These are phyloP conservation scores for Mimas tiliae DNA, from an alignment of 2,888 invertebrate species.

Conservation along the genomic window DNA sequence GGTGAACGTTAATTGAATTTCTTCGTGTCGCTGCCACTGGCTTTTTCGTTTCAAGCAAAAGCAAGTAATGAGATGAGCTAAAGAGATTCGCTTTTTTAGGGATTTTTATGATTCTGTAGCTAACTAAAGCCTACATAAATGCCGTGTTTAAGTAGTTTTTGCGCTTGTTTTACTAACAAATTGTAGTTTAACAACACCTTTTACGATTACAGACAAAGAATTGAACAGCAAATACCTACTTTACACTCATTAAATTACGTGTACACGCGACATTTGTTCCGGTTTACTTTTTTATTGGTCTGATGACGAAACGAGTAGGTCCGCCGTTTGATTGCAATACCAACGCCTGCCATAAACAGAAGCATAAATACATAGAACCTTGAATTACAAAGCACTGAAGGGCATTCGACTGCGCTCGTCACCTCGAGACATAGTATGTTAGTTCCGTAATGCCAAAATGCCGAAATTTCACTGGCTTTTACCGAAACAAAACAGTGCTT, in stretches of 20 bases:
- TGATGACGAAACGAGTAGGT: too few relatives aligned
- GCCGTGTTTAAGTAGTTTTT: background rate
- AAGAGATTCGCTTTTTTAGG: conserved; percentile 11
- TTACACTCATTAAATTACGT: background rate
- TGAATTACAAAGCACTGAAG: too few relatives aligned
- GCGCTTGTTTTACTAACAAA: conserved; percentile 5
- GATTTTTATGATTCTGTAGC: conserved; percentile 14
- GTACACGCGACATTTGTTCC: too few relatives aligned
- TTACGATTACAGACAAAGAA: background rate
- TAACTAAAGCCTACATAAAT: conserved; percentile 1
- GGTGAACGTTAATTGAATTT: conserved; percentile 27
- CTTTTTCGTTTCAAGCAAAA: conserved; percentile 23
- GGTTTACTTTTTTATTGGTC: too few relatives aligned
- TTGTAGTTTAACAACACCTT: background rate
- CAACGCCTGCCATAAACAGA: too few relatives aligned
- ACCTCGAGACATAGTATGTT: too few relatives aligned
- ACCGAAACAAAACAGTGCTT: too few relatives aligned
- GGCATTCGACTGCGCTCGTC: too few relatives aligned
- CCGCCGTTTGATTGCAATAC: too few relatives aligned
- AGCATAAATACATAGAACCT: too few relatives aligned
- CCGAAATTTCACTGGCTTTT: too few relatives aligned
- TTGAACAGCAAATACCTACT: background rate
- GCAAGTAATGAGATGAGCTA: conserved; percentile 11
- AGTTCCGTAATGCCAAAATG: too few relatives aligned
- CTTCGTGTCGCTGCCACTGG: conserved; percentile 20